Base-by-base conservation (phyloP, 2,797 vertebrate species). In the Sebastolobus alascanus region DNA sequence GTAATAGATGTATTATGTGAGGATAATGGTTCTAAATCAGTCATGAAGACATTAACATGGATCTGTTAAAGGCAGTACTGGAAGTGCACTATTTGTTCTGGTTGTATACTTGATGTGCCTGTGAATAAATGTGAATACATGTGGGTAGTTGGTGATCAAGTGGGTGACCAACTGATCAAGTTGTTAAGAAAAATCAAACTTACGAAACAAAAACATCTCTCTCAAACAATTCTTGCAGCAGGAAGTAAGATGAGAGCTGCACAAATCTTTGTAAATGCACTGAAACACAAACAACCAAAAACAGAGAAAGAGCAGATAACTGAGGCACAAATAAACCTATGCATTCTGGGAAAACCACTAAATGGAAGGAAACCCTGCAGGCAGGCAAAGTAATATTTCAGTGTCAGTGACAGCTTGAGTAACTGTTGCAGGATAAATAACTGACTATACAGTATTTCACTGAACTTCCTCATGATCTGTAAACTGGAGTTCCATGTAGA, bases 231-330 rank as follows among this genome's bases (percentile, higher is more conserved):
- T 63, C 9, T 63, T 37, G 33, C 60, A 12, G 60, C 35, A 64
- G 61, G 13, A 64, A 9, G n/a, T 64, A 38, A 35, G 35, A 64
- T 8, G 1, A 37, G 35, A 38, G 35, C 61, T 64, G 11, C 35
- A 14, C n/a, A 50, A 50, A 50, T 50, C 18, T 50, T 50, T 50
- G 46, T 50, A 50, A 37, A 50, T 20, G 46, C 18, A 50, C 46
- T 50, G 46, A 50, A 50, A 75, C 50, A 38, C 38, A 80, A 66
- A 75, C 16, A 22, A 27, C 31, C 10, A 50, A 61, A 71, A 40
- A 18, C 13, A 71, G 56, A 68, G 77, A 27, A 79, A 71, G 58
- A 67, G 40, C 63, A 37, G 31, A 75, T 75, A 75, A 73, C 14
- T 64, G 50, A 68, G 33, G 66, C 40, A 65, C 58, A 70, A 73